phyloP scores from a whole-genome alignment of 2,888 invertebrate species.

The Caenorhabditis doughertyi region DNA sequence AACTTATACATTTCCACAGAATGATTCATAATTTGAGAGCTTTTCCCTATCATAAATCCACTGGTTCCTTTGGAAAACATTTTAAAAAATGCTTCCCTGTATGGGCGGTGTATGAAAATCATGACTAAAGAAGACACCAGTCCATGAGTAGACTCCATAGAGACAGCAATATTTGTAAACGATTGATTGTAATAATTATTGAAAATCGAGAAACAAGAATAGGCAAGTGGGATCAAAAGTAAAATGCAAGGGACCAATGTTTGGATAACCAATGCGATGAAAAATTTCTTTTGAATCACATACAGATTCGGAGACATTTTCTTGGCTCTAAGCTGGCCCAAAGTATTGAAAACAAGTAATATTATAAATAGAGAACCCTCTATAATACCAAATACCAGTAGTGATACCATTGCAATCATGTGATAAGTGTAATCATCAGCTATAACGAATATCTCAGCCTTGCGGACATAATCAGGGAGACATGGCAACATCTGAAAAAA shows the following conservation, averaged over 20 bases:
- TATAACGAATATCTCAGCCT: neutral
- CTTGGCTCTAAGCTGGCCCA: neutral
- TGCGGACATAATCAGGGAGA: neutral
- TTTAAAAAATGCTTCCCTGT: constrained; percentile 7
- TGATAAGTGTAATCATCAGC: constrained; percentile 1
- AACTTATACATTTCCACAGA: no score
- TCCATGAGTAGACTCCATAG: neutral
- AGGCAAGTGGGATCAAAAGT: neutral
- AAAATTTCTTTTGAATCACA: constrained; percentile 18
- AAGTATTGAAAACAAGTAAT: neutral
- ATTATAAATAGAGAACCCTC: neutral
- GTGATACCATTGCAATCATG: neutral
- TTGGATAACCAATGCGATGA: constrained; percentile 10
- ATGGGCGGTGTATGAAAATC: constrained; percentile 6
- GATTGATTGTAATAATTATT: constrained; percentile 3
- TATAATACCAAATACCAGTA: neutral
- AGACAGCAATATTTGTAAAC: neutral
- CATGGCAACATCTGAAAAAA: neutral
- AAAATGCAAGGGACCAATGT: neutral
- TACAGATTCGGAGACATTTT: constrained; percentile 5
- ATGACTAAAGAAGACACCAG: neutral
- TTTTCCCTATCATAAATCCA: neutral
- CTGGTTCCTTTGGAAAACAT: neutral
- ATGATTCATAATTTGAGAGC: neutral
- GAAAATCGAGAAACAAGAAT: neutral